Percentiles rank a stretch among this genome's conserved stretches.
Conservation (phyloP, 2,888 invertebrate genomes). For the Hemithea aestivaria region DNA sequence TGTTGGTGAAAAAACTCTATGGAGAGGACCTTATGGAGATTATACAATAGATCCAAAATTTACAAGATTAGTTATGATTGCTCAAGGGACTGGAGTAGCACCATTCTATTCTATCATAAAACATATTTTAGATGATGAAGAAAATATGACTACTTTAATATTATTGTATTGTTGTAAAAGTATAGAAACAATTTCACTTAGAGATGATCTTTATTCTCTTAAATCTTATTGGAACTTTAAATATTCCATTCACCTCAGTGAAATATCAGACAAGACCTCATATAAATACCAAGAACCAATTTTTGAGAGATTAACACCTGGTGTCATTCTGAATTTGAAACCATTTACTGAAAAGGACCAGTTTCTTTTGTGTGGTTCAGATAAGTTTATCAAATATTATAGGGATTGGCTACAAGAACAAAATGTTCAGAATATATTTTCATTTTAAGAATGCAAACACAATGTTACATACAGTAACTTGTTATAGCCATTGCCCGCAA, state of each 20-base stretch:
- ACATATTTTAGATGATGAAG: slow-evolving; percentile 81
- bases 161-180: slow-evolving; percentile 82
- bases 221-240: slow-evolving; percentile 86
- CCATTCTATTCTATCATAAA: slow-evolving; percentile 83
- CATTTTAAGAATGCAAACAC: too few relatives aligned
- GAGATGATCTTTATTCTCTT: slow-evolving; percentile 79
- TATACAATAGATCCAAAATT: slow-evolving; percentile 65
- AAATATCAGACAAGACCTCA: slow-evolving; percentile 15
- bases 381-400: slow-evolving; percentile 74
- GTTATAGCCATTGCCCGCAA: too few relatives aligned
- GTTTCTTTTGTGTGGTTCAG: slow-evolving; percentile 82
- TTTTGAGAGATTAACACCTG: slow-evolving; percentile 47
- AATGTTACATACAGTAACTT: too few relatives aligned
- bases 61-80: slow-evolving; percentile 62
- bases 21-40: slow-evolving; percentile 87
- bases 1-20: slow-evolving; percentile 74
- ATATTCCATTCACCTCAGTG: slow-evolving; percentile 79
- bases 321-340: slow-evolving; percentile 50
- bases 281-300: slow-evolving; percentile 77
- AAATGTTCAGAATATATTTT: slow-evolving; percentile 49
- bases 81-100: slow-evolving; percentile 88
- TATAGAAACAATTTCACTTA: slow-evolving; percentile 79
- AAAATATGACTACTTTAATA: slow-evolving; percentile 81
- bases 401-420: slow-evolving; percentile 41
- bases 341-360: slow-evolving; percentile 50